These are phyloP conservation scores for Anodontia alba DNA, from an alignment of 2,888 invertebrate genomes.

Conservation along the genomic window DNA sequence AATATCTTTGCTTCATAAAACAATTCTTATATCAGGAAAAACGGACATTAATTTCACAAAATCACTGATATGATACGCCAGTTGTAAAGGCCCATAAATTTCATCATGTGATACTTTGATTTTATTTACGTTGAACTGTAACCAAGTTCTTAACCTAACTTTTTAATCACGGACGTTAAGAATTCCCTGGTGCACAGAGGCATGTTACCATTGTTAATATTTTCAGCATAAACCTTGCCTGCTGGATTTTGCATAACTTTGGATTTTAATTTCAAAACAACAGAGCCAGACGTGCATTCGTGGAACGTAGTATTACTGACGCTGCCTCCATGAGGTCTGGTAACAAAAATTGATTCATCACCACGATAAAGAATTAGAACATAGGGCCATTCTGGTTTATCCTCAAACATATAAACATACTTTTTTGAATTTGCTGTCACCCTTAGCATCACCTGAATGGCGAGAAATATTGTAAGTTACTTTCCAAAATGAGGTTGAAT, in stretches of 20 bases:
- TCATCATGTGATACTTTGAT: background rate
- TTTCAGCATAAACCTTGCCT: background rate
- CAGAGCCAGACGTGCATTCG: background rate
- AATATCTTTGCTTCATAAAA: background rate
- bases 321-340: background rate
- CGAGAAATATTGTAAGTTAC: background rate
- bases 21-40: background rate
- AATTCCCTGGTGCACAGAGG: background rate
- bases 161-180: background rate
- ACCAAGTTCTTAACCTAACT: background rate
- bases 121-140: background rate
- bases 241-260: background rate
- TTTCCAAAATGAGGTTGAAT: background rate
- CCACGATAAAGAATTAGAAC: background rate
- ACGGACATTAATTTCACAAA: background rate
- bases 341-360: background rate
- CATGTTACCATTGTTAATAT: background rate
- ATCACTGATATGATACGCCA: background rate
- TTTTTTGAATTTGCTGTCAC: background rate
- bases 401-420: background rate
- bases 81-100: background rate
- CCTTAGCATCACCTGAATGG: background rate
- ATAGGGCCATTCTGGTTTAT: background rate
- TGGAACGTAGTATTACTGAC: background rate
- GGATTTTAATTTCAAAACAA: background rate